Conservation (phyloP, 2,888 invertebrate genomes). For the Saturnia japonica region DNA sequence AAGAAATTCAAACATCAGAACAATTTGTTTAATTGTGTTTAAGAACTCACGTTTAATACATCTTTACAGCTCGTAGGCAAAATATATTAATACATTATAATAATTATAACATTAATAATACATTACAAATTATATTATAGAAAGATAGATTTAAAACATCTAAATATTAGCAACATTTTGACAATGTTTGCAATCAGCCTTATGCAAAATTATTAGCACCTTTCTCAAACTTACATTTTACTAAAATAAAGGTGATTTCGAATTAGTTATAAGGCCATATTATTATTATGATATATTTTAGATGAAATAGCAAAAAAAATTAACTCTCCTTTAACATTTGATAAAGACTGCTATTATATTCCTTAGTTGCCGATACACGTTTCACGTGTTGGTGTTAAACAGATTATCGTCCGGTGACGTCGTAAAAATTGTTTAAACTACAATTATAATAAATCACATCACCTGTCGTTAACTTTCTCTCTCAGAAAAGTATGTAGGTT, state of each 20-base stretch:
- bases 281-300: no score
- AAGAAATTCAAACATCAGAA: background rate
- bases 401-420: conserved; percentile 1
- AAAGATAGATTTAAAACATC: background rate
- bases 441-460: background rate
- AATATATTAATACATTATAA: background rate
- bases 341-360: background rate
- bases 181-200: background rate
- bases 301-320: background rate
- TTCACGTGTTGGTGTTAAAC: background rate
- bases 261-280: background rate
- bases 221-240: background rate
- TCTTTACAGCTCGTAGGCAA: background rate
- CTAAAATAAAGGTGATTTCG: background rate
- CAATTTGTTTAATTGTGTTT: background rate
- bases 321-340: background rate
- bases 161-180: background rate
- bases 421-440: background rate
- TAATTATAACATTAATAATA: background rate
- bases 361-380: no score
- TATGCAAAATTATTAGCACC: background rate
- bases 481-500: background rate
- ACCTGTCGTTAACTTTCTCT: background rate
- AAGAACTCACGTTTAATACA: background rate
- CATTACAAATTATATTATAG: background rate